Evolutionary conservation across 2,797 vertebrate species (phyloP).

Genomic region (Pseudocheirus occidentalis): DNA sequence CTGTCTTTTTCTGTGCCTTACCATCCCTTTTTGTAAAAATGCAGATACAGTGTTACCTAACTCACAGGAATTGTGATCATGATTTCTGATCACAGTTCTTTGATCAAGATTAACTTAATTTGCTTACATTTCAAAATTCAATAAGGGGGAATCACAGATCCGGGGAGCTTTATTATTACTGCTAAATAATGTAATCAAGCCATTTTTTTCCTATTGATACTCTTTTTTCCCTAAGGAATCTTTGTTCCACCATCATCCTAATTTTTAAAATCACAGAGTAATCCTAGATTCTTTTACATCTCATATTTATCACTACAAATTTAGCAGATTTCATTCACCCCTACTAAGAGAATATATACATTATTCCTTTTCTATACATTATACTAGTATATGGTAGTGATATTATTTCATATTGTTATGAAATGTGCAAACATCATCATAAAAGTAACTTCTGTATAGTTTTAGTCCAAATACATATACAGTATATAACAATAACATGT

Average conservation of each 20-base stretch:
- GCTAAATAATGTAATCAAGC: background rate
- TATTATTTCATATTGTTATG: background rate
- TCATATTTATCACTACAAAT: background rate
- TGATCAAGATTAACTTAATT: background rate
- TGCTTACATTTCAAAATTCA: background rate
- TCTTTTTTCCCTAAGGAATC: background rate
- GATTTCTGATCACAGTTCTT: background rate
- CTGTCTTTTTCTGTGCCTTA: background rate
- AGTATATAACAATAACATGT: background rate
- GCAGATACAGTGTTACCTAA: background rate
- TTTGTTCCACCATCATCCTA: background rate
- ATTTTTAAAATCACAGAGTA: background rate
- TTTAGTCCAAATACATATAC: background rate
- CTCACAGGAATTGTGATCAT: background rate
- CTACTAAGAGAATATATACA: background rate
- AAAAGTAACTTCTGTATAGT: background rate
- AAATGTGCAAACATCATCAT: background rate
- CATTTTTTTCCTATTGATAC: background rate
- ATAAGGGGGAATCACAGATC: background rate
- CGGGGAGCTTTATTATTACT: conserved; percentile 13
- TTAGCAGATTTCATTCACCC: background rate
- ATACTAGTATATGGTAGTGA: background rate
- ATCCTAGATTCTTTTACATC: background rate
- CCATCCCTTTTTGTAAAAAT: background rate
- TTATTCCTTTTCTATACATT: background rate